Evolutionary conservation across 2,797 vertebrate species (phyloP).

Genomic region (Phylloscopus collybita): DNA sequence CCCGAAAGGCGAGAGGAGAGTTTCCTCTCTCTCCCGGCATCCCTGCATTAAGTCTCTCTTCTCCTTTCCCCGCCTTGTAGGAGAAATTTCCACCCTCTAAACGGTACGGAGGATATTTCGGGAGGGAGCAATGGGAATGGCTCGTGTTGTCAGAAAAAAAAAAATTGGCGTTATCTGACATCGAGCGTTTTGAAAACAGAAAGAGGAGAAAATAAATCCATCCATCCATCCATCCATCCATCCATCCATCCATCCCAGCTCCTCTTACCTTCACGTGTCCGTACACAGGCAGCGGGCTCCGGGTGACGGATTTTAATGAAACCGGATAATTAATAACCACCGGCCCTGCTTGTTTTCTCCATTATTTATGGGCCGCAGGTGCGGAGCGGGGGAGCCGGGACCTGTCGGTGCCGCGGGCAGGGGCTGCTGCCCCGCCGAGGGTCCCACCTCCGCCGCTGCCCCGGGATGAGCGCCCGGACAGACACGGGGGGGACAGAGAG

Average conservation of each 20-base stretch:
- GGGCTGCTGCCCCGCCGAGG: background rate
- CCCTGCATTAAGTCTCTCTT: background rate
- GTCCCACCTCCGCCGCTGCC: background rate
- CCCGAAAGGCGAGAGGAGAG: background rate
- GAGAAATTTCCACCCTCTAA: background rate
- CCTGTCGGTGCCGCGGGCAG: background rate
- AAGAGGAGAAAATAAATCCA: background rate
- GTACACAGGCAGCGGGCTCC: background rate
- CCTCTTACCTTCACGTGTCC: constrained; percentile 1
- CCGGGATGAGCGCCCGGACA: background rate
- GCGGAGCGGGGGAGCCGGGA: background rate
- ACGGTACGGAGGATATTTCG: background rate
- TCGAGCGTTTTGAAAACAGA: background rate
- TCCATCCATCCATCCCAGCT: background rate
- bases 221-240: background rate
- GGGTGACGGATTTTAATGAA: constrained; percentile 36
- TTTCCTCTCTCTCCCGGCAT: background rate
- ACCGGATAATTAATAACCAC: constrained; percentile 36
- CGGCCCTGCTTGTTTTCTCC: constrained; percentile 13
- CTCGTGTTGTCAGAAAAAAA: background rate
- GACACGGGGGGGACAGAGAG: background rate
- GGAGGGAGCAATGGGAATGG: background rate
- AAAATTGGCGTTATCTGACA: background rate
- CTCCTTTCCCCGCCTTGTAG: background rate
- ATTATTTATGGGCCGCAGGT: constrained; percentile 51